These are phyloP conservation scores for Tauraco erythrolophus DNA, from an alignment of 2,113 vertebrate genomes.

Conservation along the genomic window DNA sequence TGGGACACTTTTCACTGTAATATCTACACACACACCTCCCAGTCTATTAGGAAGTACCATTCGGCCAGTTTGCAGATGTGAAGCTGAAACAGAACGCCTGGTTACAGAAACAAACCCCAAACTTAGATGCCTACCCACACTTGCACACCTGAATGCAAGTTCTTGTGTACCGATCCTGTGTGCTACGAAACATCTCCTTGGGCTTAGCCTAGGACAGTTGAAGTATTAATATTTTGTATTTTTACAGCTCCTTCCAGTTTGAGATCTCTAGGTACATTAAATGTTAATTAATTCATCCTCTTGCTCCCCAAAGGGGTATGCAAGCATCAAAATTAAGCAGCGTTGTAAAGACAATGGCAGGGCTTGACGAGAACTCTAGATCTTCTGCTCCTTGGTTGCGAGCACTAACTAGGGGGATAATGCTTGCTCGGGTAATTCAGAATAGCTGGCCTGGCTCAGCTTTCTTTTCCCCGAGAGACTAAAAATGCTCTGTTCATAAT, in stretches of 20 bases:
- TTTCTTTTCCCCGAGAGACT: neutral
- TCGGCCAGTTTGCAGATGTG: neutral
- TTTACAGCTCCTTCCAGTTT: constrained; percentile 9
- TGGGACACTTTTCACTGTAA: neutral
- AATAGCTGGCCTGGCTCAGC: constrained; percentile 25
- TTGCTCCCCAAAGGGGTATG: neutral
- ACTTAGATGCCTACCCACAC: neutral
- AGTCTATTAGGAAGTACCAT: neutral
- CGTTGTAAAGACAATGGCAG: neutral
- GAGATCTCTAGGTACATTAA: constrained; percentile 8
- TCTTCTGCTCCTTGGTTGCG: neutral
- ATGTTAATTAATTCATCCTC: constrained; percentile 46
- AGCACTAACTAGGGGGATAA: constrained; percentile 33
- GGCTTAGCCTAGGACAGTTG: neutral
- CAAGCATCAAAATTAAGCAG: constrained; percentile 21
- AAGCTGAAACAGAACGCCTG: constrained; percentile 1
- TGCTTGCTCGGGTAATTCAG: constrained; percentile 14
- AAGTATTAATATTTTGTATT: constrained; percentile 16
- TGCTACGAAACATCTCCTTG: neutral
- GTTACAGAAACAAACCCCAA: neutral
- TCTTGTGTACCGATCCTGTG: neutral
- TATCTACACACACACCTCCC: neutral
- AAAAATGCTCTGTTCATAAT: constrained; percentile 54
- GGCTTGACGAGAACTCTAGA: neutral
- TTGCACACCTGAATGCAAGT: neutral